Base-by-base conservation (phyloP, 2,888 invertebrate species). In the Eilema griseolum region DNA sequence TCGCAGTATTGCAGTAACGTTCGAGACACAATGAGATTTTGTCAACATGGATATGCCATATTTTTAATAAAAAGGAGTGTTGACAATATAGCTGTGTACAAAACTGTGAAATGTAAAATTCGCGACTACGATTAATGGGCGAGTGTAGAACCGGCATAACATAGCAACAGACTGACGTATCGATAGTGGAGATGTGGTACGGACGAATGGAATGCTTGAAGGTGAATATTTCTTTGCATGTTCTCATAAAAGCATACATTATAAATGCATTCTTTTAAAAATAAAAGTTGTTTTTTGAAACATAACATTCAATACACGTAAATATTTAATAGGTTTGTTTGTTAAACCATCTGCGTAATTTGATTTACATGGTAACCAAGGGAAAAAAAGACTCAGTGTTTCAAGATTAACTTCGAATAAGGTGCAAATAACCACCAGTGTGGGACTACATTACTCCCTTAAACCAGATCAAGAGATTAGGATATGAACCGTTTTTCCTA, bases 131-230 rank as follows among this genome's bases (percentile, higher is more conserved):
- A n/a, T 52, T n/a, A 1, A n/a, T 52, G n/a, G 8, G 20, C 52
- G 52, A n/a, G 52, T 52, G 52, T 52, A n/a, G 8, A 52, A 20
- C 52, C 33, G 12, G 23, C 12, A 12, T 62, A 20, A 62, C 62
- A 41, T 62, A 62, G 62, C 28, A 46, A 12, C 28, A 52, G 7
- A 26, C 28, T 64, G 64, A 64, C 64, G 52, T 64, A 64, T 31
- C 64, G 28, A 64, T 26, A 28, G 20, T 28, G 52, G 52, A 28
- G 64, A 64, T 64, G 64, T 52, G 52, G 20, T 52, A 26, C 41
- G 26, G n/a, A 7, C 28, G 46, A 37, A 52, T n/a, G 28, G 28
- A n/a, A 46, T 52, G 46, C n/a, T 14, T 28, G 28, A 64, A 64
- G 28, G 26, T 64, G n/a, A 14, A 31, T 52, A 26, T 14, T 31